Conservation (phyloP, 2,888 invertebrate species). For the Cephonodes hylas region DNA sequence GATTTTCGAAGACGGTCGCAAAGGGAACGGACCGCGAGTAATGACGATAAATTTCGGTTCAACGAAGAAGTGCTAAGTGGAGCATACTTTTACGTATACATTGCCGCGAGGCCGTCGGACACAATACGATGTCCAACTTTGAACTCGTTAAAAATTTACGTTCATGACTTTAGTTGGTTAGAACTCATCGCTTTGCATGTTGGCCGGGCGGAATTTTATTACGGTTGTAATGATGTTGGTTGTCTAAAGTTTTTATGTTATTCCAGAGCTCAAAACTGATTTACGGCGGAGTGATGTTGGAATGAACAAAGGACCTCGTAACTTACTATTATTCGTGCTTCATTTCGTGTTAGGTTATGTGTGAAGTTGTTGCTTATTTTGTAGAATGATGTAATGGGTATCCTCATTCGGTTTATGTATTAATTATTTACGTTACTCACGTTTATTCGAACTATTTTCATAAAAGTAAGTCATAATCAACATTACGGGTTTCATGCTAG, state of each 20-base stretch:
- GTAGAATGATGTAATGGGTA: no score
- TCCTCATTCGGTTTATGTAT: neutral
- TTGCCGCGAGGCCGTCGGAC: constrained; percentile 19
- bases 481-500: no score
- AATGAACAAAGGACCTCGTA: constrained; percentile 4
- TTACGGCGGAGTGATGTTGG: neutral
- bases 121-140: constrained; percentile 46
- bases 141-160: constrained; percentile 54
- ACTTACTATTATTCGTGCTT: neutral
- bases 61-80: constrained; percentile 26
- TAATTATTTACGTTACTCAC: neutral
- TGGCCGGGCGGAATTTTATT: constrained; percentile 35
- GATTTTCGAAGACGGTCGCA: no score
- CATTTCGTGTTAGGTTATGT: neutral
- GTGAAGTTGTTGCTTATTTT: neutral
- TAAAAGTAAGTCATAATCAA: no score
- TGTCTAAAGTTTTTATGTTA: constrained; percentile 14
- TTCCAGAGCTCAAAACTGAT: constrained; percentile 4
- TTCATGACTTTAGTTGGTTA: constrained; percentile 39
- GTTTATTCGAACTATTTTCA: no score
- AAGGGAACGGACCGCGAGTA: neutral
- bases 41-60: constrained; percentile 6
- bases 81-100: constrained; percentile 27
- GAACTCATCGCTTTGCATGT: constrained; percentile 41
- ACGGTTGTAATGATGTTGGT: constrained; percentile 27